phyloP scores from a whole-genome alignment of 2,888 invertebrate species.

The Thera britannica region DNA sequence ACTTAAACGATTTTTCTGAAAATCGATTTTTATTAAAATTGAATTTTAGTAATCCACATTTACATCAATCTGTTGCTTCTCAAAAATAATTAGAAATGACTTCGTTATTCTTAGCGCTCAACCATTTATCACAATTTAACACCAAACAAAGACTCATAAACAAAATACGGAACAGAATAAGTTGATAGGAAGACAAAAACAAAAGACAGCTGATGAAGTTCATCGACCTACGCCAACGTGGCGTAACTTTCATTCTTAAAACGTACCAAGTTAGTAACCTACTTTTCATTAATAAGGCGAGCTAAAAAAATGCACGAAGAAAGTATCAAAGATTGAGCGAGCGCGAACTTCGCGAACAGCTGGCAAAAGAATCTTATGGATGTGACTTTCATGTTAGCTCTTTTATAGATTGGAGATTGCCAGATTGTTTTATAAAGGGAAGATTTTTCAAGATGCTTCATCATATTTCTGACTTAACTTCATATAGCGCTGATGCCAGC shows the following conservation, averaged over 20 bases:
- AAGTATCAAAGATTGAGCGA: constrained; percentile 85
- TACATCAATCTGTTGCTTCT: no score
- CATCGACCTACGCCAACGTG: constrained; percentile 82
- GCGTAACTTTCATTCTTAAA: constrained; percentile 84
- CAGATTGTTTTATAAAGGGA: no score
- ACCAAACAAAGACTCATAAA: constrained; percentile 23
- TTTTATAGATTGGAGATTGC: no score
- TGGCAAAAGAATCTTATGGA: constrained; percentile 59
- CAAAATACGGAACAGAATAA: constrained; percentile 32
- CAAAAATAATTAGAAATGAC: no score
- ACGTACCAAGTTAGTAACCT: constrained; percentile 84
- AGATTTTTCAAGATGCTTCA: no score
- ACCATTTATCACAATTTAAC: constrained; percentile 1
- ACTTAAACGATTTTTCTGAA: no score
- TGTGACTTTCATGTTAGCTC: constrained; percentile 30
- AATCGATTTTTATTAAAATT: no score
- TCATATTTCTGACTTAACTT: no score
- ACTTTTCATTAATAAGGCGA: constrained; percentile 85
- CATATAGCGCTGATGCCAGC: no score
- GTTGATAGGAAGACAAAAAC: constrained; percentile 69
- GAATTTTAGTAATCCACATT: no score
- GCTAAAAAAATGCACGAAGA: constrained; percentile 85
- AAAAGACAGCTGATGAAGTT: constrained; percentile 80
- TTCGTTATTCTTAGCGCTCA: neutral
- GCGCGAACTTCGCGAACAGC: constrained; percentile 78